Evolutionary conservation across 1,140 invertebrate genomes (phyloP).

Genomic region (Odontomachus brunneus): DNA sequence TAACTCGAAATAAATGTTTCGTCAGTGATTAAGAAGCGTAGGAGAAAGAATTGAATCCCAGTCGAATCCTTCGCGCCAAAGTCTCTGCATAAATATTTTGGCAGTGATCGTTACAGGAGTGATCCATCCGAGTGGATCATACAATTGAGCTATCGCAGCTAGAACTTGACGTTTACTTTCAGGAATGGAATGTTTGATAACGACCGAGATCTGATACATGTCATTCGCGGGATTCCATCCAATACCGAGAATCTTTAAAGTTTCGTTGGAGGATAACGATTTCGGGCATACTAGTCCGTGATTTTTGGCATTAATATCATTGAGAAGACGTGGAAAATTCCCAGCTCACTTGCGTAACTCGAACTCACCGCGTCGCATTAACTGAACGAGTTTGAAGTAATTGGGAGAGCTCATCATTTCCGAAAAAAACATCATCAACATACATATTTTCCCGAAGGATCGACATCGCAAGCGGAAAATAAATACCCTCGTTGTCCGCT

Average conservation of each 20-base stretch:
- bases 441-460: not conserved
- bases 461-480: not conserved
- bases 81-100: too few species aligned
- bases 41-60: too few species aligned
- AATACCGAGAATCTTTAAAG: not conserved
- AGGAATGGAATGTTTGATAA: too few species aligned
- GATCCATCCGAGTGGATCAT: too few species aligned
- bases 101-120: too few species aligned
- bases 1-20: too few species aligned
- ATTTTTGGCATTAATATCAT: not conserved
- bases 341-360: not conserved
- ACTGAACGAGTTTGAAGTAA: not conserved
- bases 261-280: too few species aligned
- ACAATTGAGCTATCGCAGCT: too few species aligned
- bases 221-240: not conserved
- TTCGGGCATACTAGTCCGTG: not conserved
- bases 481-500: not conserved
- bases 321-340: accelerated
- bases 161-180: too few species aligned
- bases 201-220: too few species aligned
- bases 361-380: not conserved
- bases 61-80: too few species aligned
- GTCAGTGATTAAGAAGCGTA: too few species aligned
- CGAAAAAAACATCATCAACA: conserved; percentile 8
- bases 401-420: not conserved